Percentiles rank a stretch among this genome's conserved stretches.
These are phyloP conservation scores for Idris sp. DNA, from an alignment of 1,140 invertebrate species.

Conservation along the genomic window DNA sequence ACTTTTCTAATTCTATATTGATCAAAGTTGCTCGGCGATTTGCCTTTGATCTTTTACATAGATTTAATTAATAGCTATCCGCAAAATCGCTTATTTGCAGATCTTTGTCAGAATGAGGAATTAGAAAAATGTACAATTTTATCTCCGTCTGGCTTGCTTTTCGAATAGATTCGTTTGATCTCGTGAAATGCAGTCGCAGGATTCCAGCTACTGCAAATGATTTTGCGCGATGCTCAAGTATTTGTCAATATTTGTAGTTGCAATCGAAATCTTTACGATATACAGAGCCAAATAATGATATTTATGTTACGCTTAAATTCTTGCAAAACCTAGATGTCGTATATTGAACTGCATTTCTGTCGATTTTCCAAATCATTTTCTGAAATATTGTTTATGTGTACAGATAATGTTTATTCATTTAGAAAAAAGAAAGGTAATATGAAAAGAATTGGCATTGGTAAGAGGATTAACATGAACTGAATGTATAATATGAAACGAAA, in stretches of 20 bases:
- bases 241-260: constrained; percentile 29
- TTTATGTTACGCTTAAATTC: constrained; percentile 22
- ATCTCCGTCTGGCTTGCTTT: too few relatives aligned
- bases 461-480: too few relatives aligned
- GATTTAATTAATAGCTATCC: constrained; percentile 21
- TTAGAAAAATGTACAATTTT: constrained; percentile 25
- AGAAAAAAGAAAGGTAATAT: too few relatives aligned
- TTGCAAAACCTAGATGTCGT: background rate
- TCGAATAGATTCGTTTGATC: constrained; percentile 29
- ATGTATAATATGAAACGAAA: too few relatives aligned
- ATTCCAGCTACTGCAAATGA: constrained; percentile 10
- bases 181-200: constrained; percentile 10
- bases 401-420: too few relatives aligned
- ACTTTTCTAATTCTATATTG: constrained; percentile 26
- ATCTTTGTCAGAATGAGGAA: constrained; percentile 4
- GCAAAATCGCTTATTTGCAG: constrained; percentile 3
- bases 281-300: constrained; percentile 14
- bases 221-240: constrained; percentile 23
- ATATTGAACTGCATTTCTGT: constrained; percentile 8
- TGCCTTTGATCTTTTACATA: constrained; percentile 6
- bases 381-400: too few relatives aligned
- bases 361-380: too few relatives aligned
- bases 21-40: constrained; percentile 12
- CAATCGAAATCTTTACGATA: constrained; percentile 13
- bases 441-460: too few relatives aligned